These are phyloP conservation scores for Brachyopa scutellaris DNA, from an alignment of 2,888 invertebrate species.

Conservation along the genomic window DNA sequence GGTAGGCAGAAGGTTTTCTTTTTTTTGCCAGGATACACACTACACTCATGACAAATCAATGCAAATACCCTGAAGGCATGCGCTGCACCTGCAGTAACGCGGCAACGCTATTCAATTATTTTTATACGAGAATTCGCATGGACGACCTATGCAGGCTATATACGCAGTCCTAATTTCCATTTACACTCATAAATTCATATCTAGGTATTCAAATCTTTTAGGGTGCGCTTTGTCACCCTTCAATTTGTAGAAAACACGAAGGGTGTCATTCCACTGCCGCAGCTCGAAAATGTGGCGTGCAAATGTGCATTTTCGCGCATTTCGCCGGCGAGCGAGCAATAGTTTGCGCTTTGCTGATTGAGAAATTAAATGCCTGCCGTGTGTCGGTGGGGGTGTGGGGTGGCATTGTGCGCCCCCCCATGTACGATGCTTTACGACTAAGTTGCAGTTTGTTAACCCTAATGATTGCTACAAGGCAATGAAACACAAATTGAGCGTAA, in stretches of 20 bases:
- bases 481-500: constrained; percentile 71
- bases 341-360: constrained; percentile 57
- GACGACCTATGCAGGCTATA: constrained; percentile 1
- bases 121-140: constrained; percentile 30
- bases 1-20: no score
- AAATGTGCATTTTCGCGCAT: constrained; percentile 66
- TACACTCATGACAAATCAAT: constrained; percentile 69
- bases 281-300: constrained; percentile 43
- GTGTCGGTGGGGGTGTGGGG: neutral
- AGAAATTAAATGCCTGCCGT: constrained; percentile 66
- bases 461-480: constrained; percentile 67
- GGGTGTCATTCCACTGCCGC: constrained; percentile 45
- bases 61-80: constrained; percentile 42
- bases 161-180: constrained; percentile 61
- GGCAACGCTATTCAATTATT: constrained; percentile 51
- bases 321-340: constrained; percentile 43
- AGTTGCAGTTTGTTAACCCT: constrained; percentile 72
- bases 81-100: constrained; percentile 3
- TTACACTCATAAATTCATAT: constrained; percentile 70
- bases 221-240: constrained; percentile 63
- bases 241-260: constrained; percentile 56
- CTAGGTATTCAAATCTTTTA: constrained; percentile 58
- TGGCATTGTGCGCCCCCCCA: no score
- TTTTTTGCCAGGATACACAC: constrained; percentile 57
- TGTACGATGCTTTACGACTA: constrained; percentile 35